These are phyloP conservation scores for Tyrophagus putrescentiae DNA, from an alignment of 1,140 invertebrate species.

Conservation along the genomic window DNA sequence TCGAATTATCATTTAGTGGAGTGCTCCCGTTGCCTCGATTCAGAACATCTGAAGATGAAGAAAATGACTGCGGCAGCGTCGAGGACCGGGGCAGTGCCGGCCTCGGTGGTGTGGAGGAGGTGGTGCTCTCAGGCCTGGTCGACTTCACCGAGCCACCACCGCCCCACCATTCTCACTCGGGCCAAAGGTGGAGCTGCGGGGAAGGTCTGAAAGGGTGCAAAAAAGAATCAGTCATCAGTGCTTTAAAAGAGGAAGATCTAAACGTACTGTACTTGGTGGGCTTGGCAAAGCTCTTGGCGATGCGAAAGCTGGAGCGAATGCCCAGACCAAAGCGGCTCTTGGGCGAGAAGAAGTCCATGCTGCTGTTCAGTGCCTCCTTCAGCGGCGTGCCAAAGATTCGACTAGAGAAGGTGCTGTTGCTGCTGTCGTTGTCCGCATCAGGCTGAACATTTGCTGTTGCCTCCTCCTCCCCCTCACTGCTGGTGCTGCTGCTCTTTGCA, in stretches of 20 bases:
- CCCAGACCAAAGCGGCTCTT: constrained; percentile 20
- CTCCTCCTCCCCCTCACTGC: too few relatives aligned
- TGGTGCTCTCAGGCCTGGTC: too few relatives aligned
- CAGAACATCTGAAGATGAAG: background rate
- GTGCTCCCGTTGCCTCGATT: too few relatives aligned
- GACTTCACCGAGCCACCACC: too few relatives aligned
- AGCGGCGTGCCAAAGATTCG: constrained; percentile 25
- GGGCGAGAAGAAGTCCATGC: constrained; percentile 21
- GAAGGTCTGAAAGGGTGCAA: constrained; percentile 7
- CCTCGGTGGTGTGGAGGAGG: too few relatives aligned
- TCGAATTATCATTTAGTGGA: too few relatives aligned
- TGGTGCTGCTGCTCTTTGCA: too few relatives aligned
- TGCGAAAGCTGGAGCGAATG: constrained; percentile 22
- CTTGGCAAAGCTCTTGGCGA: constrained; percentile 10
- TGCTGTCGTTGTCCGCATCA: background rate
- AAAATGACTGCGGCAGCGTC: constrained; percentile 21
- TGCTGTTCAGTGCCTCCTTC: constrained; percentile 25
- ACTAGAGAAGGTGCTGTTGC: constrained; percentile 1
- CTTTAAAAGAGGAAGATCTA: background rate
- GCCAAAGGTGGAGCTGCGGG: constrained; percentile 28
- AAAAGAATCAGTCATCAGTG: too few relatives aligned
- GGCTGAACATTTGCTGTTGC: too few relatives aligned
- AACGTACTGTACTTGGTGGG: background rate
- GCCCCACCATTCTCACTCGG: too few relatives aligned
- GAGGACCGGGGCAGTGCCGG: constrained; percentile 21